Conservation (phyloP, 2,888 invertebrate species). For the Mesoligia furuncula region DNA sequence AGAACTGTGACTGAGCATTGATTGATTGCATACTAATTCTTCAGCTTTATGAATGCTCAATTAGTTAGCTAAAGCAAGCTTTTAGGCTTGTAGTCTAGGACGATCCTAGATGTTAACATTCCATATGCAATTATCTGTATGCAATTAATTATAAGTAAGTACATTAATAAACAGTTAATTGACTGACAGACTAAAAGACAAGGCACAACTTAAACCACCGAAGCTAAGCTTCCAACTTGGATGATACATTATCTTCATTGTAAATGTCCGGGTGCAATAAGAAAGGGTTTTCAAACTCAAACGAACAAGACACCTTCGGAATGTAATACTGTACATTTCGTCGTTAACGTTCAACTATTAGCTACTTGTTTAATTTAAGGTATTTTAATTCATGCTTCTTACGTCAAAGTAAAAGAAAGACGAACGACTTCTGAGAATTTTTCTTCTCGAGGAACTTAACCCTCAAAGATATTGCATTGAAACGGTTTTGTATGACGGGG, state of each 20-base stretch:
- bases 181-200: not conserved
- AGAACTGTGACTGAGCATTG: not conserved
- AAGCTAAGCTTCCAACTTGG: not conserved
- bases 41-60: not conserved
- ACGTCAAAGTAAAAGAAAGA: conserved; percentile 2
- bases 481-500: conserved; percentile 17
- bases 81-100: not conserved
- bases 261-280: not conserved
- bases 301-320: too few relatives aligned
- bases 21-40: not conserved
- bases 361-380: not conserved
- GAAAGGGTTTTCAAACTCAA: not conserved
- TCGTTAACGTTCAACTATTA: not conserved
- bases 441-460: conserved; percentile 16
- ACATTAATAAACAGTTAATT: not conserved
- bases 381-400: conserved; percentile 11
- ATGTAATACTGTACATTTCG: not conserved
- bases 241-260: not conserved
- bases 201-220: not conserved
- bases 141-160: not conserved
- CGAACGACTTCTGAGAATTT: not conserved
- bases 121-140: not conserved
- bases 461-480: conserved; percentile 47
- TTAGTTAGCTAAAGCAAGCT: not conserved
- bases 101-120: not conserved